phyloP scores from a whole-genome alignment of 2,113 vertebrate species.

The Peucedramus taeniatus region DNA sequence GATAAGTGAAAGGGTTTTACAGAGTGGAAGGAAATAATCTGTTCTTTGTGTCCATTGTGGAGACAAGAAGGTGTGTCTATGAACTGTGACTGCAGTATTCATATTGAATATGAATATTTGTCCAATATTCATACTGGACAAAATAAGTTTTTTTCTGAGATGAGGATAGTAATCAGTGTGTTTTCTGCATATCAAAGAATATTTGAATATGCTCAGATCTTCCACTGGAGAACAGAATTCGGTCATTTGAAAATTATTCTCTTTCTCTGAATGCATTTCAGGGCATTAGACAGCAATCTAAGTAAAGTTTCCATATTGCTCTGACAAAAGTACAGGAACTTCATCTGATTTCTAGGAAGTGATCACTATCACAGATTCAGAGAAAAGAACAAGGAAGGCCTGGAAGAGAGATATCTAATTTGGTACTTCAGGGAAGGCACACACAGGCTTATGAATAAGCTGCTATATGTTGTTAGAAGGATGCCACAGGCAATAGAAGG shows the following conservation, averaged over 20 bases:
- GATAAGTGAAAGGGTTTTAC: not conserved
- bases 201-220: not conserved
- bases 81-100: not conserved
- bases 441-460: not conserved
- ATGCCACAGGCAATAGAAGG: not conserved
- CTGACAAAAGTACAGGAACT: not conserved
- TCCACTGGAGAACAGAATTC: not conserved
- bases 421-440: not conserved
- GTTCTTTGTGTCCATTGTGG: not conserved
- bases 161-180: not conserved
- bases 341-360: not conserved
- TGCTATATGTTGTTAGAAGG: not conserved
- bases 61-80: not conserved
- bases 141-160: not conserved
- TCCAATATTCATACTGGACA: not conserved
- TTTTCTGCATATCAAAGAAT: not conserved
- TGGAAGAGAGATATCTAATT: not conserved
- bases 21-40: not conserved
- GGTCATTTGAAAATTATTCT: not conserved
- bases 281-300: not conserved
- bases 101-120: too few relatives aligned
- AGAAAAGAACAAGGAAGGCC: not conserved
- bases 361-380: not conserved
- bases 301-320: not conserved
- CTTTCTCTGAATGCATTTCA: not conserved